Base-by-base conservation (phyloP, 2,888 invertebrate genomes). In the Blastobasis adustella region DNA sequence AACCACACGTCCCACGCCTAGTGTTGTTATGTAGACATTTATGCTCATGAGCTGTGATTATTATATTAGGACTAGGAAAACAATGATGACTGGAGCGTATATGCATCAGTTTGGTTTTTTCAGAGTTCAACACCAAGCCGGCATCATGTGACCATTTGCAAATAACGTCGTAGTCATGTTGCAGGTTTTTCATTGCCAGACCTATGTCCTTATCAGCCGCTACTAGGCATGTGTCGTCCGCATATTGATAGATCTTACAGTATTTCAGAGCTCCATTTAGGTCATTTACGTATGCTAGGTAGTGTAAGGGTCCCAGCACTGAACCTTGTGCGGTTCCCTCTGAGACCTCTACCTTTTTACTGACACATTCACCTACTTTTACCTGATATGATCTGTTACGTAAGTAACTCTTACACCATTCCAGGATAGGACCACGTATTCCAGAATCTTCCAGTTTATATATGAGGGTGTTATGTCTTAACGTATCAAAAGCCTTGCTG, bases 161-260 rank as follows among this genome's bases (percentile, higher is more conserved):
- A 6, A 61, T n/a, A 3, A 6, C 5, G 10, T 50, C 46, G 8
- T 57, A 53, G 37, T 58, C 54, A 0, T 5, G 5, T 50, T 58
- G 59, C 5, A 58, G 40, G 10, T 41, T 45, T 44, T 41, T 23
- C 39, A 43, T 9, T 10, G 55, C 55, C 51, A n/a, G n/a, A n/a
- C n/a, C n/a, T n/a, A n/a, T n/a, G n/a, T n/a, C n/a, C n/a, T n/a
- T n/a, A n/a, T n/a, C 39, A 5, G 56, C 57, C 36, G 60, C 53
- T 52, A 63, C 9, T 2, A 60, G 47, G 37, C 62, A 59, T 0
- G 59, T 63, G 45, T 57, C 60, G 37, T 62, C 59, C n/a, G 60
- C 58, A 10, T 54, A 60, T 45, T 57, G 60, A 38, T 53, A 60
- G 1, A 54, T 52, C 7, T 52, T 48, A 49, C 57, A 54, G 9